Evolutionary conservation across 2,113 vertebrate species (phyloP).

Genomic region (Scomber japonicus): DNA sequence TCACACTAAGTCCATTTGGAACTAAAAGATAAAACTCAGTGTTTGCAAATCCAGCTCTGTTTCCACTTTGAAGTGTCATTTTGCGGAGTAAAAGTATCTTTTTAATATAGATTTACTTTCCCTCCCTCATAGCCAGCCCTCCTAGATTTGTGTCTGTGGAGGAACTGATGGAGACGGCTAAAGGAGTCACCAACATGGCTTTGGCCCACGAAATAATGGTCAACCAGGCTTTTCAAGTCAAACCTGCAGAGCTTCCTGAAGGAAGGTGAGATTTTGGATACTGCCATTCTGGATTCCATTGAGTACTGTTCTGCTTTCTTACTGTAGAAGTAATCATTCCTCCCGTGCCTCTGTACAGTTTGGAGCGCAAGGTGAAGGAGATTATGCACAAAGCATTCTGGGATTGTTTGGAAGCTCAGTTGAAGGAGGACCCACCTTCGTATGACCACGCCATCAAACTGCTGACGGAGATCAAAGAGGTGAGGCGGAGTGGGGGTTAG

Average conservation of each 20-base stretch:
- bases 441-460: conserved; percentile 80
- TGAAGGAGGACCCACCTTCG: conserved; percentile 90
- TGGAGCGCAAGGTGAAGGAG: conserved; percentile 93
- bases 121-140: conserved; percentile 88
- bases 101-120: neutral
- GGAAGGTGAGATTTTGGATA: conserved; percentile 87
- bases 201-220: conserved; percentile 96
- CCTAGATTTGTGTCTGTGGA: conserved; percentile 89
- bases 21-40: no score
- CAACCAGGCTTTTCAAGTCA: conserved; percentile 91
- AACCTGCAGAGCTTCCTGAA: conserved; percentile 89
- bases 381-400: conserved; percentile 98
- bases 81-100: neutral
- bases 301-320: neutral
- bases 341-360: conserved; percentile 77
- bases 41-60: neutral
- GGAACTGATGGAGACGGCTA: conserved; percentile 93
- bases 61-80: neutral
- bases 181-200: conserved; percentile 95
- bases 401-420: conserved; percentile 92
- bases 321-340: neutral
- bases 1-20: neutral
- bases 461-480: conserved; percentile 84
- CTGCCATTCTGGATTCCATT: neutral
- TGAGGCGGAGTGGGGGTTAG: conserved; percentile 65